Conservation (phyloP, 2,888 invertebrate species). For the Pollenia griseotomentosa region DNA sequence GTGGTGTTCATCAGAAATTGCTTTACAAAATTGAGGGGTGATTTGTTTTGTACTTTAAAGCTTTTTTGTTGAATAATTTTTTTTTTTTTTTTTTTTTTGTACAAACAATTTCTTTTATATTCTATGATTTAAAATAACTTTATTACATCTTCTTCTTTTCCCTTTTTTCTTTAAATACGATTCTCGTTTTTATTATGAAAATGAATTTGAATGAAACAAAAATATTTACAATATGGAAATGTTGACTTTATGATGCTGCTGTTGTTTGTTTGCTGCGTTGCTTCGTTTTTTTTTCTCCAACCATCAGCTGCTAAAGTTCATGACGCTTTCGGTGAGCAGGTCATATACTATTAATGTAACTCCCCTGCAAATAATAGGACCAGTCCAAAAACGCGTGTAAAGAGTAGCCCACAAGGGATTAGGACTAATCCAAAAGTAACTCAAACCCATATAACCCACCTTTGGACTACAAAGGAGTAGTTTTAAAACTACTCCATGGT, state of each 20-base stretch:
- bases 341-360: constrained; percentile 27
- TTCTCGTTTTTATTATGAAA: constrained; percentile 41
- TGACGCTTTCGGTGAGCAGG: constrained; percentile 18
- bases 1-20: not conserved
- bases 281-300: not conserved
- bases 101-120: constrained; percentile 16
- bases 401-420: no score
- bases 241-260: constrained; percentile 45
- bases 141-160: not conserved
- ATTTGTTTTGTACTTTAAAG: constrained; percentile 21
- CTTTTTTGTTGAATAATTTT: not conserved
- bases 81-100: not conserved
- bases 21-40: constrained; percentile 26
- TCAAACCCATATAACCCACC: no score
- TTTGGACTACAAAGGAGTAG: no score
- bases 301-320: constrained; percentile 27
- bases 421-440: no score
- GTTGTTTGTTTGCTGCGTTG: not conserved
- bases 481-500: no score
- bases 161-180: constrained; percentile 1
- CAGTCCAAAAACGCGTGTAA: no score
- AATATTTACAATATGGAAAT: constrained; percentile 65
- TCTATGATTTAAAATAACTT: constrained; percentile 35
- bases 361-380: no score
- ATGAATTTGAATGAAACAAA: constrained; percentile 53